Percentiles rank a stretch among this genome's conserved stretches.
Conservation (phyloP, 2,797 vertebrate genomes). For the Buceros bicornis region DNA sequence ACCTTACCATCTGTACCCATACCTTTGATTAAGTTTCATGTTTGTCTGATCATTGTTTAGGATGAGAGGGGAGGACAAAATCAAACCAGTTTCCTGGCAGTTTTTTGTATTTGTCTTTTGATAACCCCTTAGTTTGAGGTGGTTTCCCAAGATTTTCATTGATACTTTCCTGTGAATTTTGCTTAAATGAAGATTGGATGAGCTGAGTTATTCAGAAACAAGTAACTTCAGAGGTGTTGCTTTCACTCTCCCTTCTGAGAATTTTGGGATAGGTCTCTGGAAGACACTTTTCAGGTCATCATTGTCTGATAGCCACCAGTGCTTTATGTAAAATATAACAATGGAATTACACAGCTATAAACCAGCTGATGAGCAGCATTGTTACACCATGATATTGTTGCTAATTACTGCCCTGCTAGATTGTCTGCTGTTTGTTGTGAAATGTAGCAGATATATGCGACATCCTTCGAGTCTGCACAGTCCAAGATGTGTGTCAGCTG, state of each 20-base stretch:
- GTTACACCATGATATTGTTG: neutral
- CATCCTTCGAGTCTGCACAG: neutral
- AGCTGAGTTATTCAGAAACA: neutral
- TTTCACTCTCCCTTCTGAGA: neutral
- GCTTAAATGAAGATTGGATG: neutral
- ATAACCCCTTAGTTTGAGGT: neutral
- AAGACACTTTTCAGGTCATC: neutral
- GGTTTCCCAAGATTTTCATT: neutral
- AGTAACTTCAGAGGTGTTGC: neutral
- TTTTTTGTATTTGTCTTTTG: neutral
- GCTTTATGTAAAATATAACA: neutral
- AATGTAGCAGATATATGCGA: neutral
- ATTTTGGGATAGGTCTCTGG: neutral
- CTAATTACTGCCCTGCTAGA: constrained; percentile 9
- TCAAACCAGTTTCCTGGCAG: neutral
- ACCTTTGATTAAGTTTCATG: neutral
- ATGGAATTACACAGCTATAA: neutral
- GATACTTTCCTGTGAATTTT: neutral
- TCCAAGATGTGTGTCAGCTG: neutral
- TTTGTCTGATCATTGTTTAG: neutral
- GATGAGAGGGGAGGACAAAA: neutral
- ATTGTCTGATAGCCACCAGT: neutral
- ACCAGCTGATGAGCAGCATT: neutral
- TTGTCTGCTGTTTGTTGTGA: constrained; percentile 18
- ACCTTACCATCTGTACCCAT: neutral